These are phyloP conservation scores for Tyria jacobaeae DNA, from an alignment of 2,888 invertebrate genomes.

Conservation along the genomic window DNA sequence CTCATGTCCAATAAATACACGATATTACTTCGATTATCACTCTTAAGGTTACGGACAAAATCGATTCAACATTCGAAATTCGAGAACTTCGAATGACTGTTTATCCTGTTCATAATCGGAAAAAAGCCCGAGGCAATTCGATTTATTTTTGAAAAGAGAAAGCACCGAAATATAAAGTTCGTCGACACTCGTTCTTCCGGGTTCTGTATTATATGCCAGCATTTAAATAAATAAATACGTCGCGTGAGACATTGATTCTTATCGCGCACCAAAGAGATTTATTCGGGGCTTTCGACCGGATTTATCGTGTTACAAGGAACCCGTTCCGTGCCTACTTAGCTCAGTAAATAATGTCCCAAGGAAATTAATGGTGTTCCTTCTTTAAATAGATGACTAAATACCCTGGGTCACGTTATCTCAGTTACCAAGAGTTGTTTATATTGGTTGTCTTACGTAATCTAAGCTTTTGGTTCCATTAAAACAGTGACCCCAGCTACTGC, in stretches of 20 bases:
- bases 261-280: conserved; percentile 83
- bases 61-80: conserved; percentile 47
- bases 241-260: conserved; percentile 85
- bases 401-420: conserved; percentile 77
- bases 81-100: conserved; percentile 25
- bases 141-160: conserved; percentile 62
- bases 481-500: conserved; percentile 58
- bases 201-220: conserved; percentile 67
- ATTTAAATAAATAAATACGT: conserved; percentile 77
- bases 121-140: conserved; percentile 33
- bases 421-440: conserved; percentile 75
- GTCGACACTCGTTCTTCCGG: conserved; percentile 73
- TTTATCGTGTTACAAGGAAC: conserved; percentile 82
- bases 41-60: conserved; percentile 47
- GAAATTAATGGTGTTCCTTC: conserved; percentile 83
- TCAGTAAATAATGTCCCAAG: conserved; percentile 82
- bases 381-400: conserved; percentile 86
- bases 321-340: conserved; percentile 84
- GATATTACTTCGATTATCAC: conserved; percentile 59
- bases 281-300: conserved; percentile 79
- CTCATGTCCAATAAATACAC: conserved; percentile 63
- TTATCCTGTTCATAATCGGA: conserved; percentile 46
- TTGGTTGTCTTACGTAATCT: conserved; percentile 75
- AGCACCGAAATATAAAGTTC: conserved; percentile 66
- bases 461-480: conserved; percentile 75